Percentiles rank a stretch among this genome's conserved stretches.
Conservation (phyloP, 2,797 vertebrate genomes). For the Typhlichthys subterraneus region DNA sequence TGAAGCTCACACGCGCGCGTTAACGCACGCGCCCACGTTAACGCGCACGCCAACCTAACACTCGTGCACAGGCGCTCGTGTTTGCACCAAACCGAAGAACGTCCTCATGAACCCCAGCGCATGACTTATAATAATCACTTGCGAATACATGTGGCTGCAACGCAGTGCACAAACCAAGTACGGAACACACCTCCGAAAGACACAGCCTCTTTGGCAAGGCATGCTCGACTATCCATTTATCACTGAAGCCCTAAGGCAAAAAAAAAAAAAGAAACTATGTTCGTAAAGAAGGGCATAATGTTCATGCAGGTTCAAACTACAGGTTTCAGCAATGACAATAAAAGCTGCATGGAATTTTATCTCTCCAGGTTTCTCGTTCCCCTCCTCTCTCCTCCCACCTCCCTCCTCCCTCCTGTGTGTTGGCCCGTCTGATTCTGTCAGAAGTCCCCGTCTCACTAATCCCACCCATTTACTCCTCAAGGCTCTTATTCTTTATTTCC, state of each 20-base stretch:
- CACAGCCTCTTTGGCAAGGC: conserved; percentile 14
- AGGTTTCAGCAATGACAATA: conserved; percentile 65
- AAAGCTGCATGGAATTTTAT: conserved; percentile 56
- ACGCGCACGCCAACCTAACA: neutral
- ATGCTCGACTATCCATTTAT: conserved; percentile 48
- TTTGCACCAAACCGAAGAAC: neutral
- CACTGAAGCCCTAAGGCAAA: conserved; percentile 45
- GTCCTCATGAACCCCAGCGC: neutral
- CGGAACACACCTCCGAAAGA: neutral
- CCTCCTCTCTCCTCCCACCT: conserved; percentile 2
- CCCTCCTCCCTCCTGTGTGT: conserved; percentile 27
- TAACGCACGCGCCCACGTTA: neutral
- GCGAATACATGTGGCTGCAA: conserved; percentile 12
- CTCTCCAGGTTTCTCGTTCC: conserved; percentile 27
- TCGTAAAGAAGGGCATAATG: conserved; percentile 53
- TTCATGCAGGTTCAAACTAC: conserved; percentile 61
- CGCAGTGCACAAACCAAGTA: neutral
- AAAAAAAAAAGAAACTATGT: conserved; percentile 67
- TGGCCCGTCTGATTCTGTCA: conserved; percentile 31
- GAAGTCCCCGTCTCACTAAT: conserved; percentile 46
- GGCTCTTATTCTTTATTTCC: conserved; percentile 29
- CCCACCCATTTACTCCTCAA: conserved; percentile 51
- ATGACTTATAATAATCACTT: conserved; percentile 30
- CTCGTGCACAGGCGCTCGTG: neutral
- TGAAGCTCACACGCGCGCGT: conserved; percentile 3